These are phyloP conservation scores for Saturnia pavonia DNA, from an alignment of 2,888 invertebrate genomes.

Conservation along the genomic window DNA sequence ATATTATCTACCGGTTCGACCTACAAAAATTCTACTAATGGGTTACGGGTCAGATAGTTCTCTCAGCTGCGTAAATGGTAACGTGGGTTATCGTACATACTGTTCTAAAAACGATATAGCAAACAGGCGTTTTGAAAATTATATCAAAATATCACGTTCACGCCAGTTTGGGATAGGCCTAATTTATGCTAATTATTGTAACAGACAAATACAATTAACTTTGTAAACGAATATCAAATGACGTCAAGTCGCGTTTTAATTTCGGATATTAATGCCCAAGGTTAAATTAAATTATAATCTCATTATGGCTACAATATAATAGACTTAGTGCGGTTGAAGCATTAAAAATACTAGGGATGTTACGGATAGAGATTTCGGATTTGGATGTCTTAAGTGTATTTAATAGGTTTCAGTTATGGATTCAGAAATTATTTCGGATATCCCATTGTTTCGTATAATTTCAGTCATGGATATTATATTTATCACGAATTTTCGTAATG, in stretches of 20 bases:
- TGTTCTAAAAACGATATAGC: not conserved
- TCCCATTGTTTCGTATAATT: too few relatives aligned
- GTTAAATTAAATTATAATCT: constrained; percentile 1
- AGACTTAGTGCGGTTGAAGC: not conserved
- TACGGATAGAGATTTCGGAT: too few relatives aligned
- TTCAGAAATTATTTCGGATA: too few relatives aligned
- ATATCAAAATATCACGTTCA: not conserved
- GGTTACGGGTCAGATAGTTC: too few relatives aligned
- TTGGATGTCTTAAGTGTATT: too few relatives aligned
- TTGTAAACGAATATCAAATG: not conserved
- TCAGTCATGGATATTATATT: too few relatives aligned
- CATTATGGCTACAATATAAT: not conserved
- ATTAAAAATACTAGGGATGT: not conserved
- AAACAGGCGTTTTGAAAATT: not conserved
- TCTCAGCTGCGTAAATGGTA: too few relatives aligned
- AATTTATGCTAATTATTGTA: not conserved
- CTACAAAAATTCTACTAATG: too few relatives aligned
- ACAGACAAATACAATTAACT: not conserved
- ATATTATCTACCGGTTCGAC: too few relatives aligned
- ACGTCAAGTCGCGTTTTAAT: not conserved
- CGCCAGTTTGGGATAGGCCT: not conserved
- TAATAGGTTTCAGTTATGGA: too few relatives aligned
- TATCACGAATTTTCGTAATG: too few relatives aligned
- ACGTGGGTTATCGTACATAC: too few relatives aligned
- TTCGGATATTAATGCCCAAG: not conserved